Evolutionary conservation across 2,888 invertebrate species (phyloP), one percentile per base, ranked within the genome.

Genomic region (Patella caerulea): DNA sequence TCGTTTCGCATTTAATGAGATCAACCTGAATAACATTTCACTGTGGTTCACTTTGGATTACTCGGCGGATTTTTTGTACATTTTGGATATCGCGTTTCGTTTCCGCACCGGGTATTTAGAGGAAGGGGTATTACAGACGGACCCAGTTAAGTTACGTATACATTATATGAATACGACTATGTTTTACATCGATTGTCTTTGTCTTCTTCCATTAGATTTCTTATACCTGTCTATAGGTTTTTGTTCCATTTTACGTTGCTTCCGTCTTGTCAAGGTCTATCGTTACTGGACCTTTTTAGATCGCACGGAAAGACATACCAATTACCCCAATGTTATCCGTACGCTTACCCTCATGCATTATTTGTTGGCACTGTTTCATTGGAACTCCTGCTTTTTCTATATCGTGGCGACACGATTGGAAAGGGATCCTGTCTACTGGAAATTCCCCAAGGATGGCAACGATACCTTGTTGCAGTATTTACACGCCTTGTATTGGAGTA

Each of bases 231-330:
- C 98, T 92, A 97, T 99, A 92, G 98, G 97, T 86, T 93, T 93
- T 89, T 98, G 98, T 93, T 98, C 98, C 89, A 97, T 98, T 90
- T 93, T 99, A 87, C 95, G 98, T 88, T 96, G 97, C 91, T 98
- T 98, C 93, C 95, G 98, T 83, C 94, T 99, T 90, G 97, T 98
- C 88, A 98, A 98, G 93, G 97, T 98, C 91, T 98, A 98, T 93
- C 95, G 98, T 53, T 98, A 98, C 93, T 98, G 98, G 98, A 96
- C 97, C 89, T 98, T 98, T 93, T 96, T 98, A 95, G 98, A 99
- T 93, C 95, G 98, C 87, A 98, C 98, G 78, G 99, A 99, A 93
- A 94, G 98, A 83, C 98, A 99, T 92, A 98, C 98, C 88, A 99
- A 98, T 94, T 99, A 98, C 94, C 98, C 98, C 85, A 99, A 99